These are phyloP conservation scores for Orbicella faveolata DNA, from an alignment of 64 coral and sea anemone species.

Conservation along the genomic window DNA sequence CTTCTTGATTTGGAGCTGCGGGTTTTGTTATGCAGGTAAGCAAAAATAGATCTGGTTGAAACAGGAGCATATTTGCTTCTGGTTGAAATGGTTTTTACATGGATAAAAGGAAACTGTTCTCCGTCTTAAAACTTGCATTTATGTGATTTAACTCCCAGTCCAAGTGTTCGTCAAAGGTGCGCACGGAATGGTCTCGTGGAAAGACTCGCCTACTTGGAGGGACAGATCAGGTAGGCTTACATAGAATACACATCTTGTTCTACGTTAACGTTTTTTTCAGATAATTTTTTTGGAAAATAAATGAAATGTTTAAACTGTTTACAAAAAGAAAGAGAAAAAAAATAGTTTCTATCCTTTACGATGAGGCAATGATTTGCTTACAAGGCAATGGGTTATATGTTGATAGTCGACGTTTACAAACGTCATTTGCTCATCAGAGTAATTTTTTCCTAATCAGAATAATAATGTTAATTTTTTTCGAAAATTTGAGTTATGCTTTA, in stretches of 20 bases:
- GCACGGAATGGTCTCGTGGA: conserved; percentile 43
- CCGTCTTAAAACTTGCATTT: not conserved
- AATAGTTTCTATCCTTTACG: no score
- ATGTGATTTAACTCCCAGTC: conserved; percentile 3
- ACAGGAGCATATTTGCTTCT: no score
- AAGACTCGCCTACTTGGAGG: conserved; percentile 49
- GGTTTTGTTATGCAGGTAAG: conserved; percentile 41
- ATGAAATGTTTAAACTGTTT: no score
- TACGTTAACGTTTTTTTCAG: not conserved
- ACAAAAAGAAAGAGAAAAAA: no score
- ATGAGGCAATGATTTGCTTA: no score
- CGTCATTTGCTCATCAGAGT: not conserved
- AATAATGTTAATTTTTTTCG: no score
- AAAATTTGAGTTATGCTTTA: not conserved
- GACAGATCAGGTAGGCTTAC: conserved; percentile 62
- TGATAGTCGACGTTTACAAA: no score
- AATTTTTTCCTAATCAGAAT: no score
- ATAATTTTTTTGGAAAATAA: no score
- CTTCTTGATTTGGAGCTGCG: conserved; percentile 30
- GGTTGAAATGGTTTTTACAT: not conserved
- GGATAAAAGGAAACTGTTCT: no score
- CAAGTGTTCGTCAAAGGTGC: conserved; percentile 60
- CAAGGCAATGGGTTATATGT: no score
- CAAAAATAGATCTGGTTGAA: not conserved
- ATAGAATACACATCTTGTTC: not conserved